A percentile compares a stretch with the other conserved stretches of the same genome.
These are phyloP conservation scores for Trididemnum nubilum DNA, from an alignment of 23 tunicate species.

Conservation along the genomic window DNA sequence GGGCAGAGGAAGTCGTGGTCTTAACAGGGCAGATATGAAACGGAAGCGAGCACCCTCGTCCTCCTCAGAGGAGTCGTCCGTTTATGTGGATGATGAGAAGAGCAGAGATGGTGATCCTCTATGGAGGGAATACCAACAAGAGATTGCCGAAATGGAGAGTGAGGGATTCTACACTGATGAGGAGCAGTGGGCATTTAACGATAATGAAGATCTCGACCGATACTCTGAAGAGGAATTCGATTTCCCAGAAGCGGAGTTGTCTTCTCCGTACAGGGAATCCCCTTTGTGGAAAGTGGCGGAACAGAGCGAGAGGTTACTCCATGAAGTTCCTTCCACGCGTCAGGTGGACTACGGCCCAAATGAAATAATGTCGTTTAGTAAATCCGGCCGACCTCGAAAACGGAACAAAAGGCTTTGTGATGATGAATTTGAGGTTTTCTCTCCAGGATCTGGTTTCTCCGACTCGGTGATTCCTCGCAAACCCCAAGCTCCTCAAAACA, in stretches of 20 bases:
- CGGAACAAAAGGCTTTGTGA: conserved; percentile 56
- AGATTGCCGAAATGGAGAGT: conserved; percentile 52
- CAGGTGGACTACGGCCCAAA: conserved; percentile 54
- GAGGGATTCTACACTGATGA: conserved; percentile 23
- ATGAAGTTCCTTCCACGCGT: background rate
- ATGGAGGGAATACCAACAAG: conserved; percentile 63
- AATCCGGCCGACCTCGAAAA: conserved; percentile 67
- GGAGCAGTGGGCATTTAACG: conserved; percentile 23
- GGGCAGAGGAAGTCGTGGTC: conserved; percentile 47
- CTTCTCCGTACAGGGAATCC: conserved; percentile 34
- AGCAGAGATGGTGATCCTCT: conserved; percentile 52
- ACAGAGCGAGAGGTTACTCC: conserved; percentile 26
- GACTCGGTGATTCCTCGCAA: conserved; percentile 19
- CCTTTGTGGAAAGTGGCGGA: conserved; percentile 66
- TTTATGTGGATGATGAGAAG: conserved; percentile 11
- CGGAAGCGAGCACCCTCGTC: conserved; percentile 2
- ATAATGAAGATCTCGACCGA: conserved; percentile 5
- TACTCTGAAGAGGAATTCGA: conserved; percentile 22
- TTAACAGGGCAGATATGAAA: background rate
- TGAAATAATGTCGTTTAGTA: conserved; percentile 64
- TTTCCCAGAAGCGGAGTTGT: background rate
- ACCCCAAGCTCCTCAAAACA: background rate
- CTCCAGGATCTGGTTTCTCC: conserved; percentile 52
- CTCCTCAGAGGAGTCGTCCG: conserved; percentile 38
- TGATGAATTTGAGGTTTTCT: conserved; percentile 69